Evolutionary conservation across 2,888 invertebrate species (phyloP).

Genomic region (Cantharis flavilabris): DNA sequence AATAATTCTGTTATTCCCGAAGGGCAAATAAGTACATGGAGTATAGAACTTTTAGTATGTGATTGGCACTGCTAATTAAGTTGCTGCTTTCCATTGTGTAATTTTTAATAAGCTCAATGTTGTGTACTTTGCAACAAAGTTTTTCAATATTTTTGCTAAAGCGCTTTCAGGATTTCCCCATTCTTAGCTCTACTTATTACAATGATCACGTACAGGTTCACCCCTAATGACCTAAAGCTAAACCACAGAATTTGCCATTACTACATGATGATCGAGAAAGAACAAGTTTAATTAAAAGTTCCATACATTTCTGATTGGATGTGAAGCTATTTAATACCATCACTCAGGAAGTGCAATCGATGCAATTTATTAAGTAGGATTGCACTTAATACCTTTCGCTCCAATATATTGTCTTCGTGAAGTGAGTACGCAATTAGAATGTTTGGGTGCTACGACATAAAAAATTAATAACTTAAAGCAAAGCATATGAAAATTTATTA

Average conservation of each 20-base stretch:
- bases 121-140: not conserved
- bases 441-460: not conserved
- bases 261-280: slow-evolving; percentile 14
- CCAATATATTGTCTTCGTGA: not conserved
- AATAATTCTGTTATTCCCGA: no score
- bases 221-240: slow-evolving; percentile 4
- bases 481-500: not conserved
- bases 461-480: not conserved
- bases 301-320: not conserved
- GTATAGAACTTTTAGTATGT: not conserved
- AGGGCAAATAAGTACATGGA: not conserved
- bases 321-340: not conserved
- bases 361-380: not conserved
- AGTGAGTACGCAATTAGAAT: not conserved
- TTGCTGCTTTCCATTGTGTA: not conserved
- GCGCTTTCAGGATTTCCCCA: not conserved
- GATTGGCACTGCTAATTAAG: no score
- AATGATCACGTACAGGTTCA: slow-evolving; percentile 14
- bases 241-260: slow-evolving; percentile 12
- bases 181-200: slow-evolving; percentile 7
- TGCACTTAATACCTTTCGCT: not conserved
- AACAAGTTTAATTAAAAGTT: slow-evolving; percentile 14
- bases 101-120: not conserved
- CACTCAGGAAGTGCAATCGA: not conserved
- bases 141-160: not conserved